Evolutionary conservation across 2,113 vertebrate genomes (phyloP), one percentile per base, ranked within the genome.

Genomic region (Numida meleagris): DNA sequence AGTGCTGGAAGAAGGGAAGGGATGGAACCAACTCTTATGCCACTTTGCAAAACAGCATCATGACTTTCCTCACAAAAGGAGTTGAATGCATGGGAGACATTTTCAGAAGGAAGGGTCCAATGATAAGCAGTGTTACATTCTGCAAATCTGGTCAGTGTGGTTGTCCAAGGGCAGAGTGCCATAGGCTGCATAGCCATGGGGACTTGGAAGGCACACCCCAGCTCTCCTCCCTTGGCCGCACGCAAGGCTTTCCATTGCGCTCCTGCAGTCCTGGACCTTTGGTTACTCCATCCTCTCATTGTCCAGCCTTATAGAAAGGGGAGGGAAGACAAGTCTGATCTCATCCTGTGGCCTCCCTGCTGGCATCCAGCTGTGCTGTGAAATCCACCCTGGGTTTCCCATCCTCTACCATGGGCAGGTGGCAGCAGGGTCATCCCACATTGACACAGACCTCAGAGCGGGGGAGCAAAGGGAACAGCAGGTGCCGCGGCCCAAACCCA

Each of bases 11-110:
- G 75, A 25, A 2, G 2, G 40, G 40, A 59, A 38, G 15, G 33
- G 80, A 13, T 14, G 34, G 23, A 45, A 33, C 5, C 2, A 42
- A 33, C 5, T 3, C 29, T 90, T 63, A 5, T 38, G 15, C 4
- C 1, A 1, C 55, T 80, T 91, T 40, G 33, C 33, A 74, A 48
- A 70, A 33, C 1, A 24, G 1, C 38, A 25, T 33, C 0, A 0
- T 14, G n/a, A 25, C 57, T 74, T 74, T 13, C 4, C 14, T 53
- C 50, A 36, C 40, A 61, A 20, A 34, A 65, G 11, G 34, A 45
- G 23, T 8, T 79, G 4, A 11, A 1, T 24, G 34, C 36, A 50
- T 29, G 63, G 14, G 40, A 40, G 38, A 19, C 3, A 0, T 2
- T 33, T 67, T 12, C 14, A 3, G 6, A 17, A 19, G 25, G 9